Base-by-base conservation (phyloP, 2,797 vertebrate genomes). In the Pseudochromis fuscus region DNA sequence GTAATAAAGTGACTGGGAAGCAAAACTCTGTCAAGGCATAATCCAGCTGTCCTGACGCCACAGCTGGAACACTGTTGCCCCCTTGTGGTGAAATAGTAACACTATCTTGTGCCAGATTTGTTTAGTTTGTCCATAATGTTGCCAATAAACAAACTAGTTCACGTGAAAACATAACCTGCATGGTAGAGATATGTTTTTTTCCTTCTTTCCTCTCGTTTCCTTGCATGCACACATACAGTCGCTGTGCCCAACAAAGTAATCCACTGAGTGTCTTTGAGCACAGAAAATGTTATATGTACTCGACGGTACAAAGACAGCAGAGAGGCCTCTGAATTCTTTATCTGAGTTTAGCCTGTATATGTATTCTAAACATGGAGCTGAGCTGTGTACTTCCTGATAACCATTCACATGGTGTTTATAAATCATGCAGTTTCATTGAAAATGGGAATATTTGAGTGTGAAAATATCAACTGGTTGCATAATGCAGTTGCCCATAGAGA, bases 401-500 rank as follows among this genome's bases (percentile, higher is more conserved):
- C 24, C 19, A 51, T 48, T 51, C 23, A 13, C 28, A 31, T 5
- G 5, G 19, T 64, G 27, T 74, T 59, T 45, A n/a, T n/a, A 42
- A n/a, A 42, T 6, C 2, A 52, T n/a, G 1, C 8, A 1, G 18
- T 50, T 70, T 56, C 63, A 63, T 4, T 31, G 67, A 33, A 30
- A 49, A 58, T 31, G 45, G 68, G 19, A 72, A 67, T 81, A 75
- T 57, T 57, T 75, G 50, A 77, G 45, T 37, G 19, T 25, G 19
- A 46, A 60, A 56, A 57, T 18, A 72, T 70, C 53, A 67, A 49
- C 50, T 61, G 53, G 48, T 44, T 57, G 52, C 25, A 2, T 46
- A 24, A 57, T 59, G 31, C 37, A 46, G 25, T 37, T 67, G 51
- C 35, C 53, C 10, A 28, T 38, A 57, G 53, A 70, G 52, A 76